Evolutionary conservation across 2,888 invertebrate species (phyloP).

Genomic region (Julus scandinavius): DNA sequence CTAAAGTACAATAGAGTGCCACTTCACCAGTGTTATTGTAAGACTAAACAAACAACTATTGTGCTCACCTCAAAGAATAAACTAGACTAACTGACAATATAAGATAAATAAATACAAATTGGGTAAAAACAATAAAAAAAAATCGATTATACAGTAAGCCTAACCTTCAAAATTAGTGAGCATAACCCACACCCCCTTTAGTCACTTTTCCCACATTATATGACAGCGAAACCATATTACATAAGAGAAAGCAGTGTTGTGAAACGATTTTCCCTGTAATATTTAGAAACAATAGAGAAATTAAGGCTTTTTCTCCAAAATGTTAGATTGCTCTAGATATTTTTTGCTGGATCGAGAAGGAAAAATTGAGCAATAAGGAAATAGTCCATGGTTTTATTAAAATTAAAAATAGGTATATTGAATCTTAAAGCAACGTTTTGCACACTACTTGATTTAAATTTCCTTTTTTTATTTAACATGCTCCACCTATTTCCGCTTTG

Average conservation of each 20-base stretch:
- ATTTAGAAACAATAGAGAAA: conserved; percentile 4
- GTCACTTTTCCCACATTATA: conserved; percentile 24
- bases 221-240: conserved; percentile 12
- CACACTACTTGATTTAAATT: not conserved
- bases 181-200: conserved; percentile 26
- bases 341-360: not conserved
- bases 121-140: conserved; percentile 25
- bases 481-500: not conserved
- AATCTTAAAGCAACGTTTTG: not conserved
- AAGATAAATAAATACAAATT: conserved; percentile 35
- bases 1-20: not conserved
- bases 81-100: conserved; percentile 31
- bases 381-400: not conserved
- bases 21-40: not conserved
- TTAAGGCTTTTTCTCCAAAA: conserved; percentile 20
- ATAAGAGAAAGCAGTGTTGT: conserved; percentile 8
- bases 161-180: conserved; percentile 27
- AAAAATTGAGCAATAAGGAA: not conserved
- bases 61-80: not conserved
- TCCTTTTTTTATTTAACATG: not conserved
- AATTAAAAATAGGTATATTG: not conserved
- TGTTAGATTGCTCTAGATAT: not conserved
- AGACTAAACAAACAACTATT: conserved; percentile 15
- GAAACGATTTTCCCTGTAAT: conserved; percentile 15
- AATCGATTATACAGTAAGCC: not conserved